Conservation (phyloP, 2,888 invertebrate species). For the Drosophila nr. perissopoda region DNA sequence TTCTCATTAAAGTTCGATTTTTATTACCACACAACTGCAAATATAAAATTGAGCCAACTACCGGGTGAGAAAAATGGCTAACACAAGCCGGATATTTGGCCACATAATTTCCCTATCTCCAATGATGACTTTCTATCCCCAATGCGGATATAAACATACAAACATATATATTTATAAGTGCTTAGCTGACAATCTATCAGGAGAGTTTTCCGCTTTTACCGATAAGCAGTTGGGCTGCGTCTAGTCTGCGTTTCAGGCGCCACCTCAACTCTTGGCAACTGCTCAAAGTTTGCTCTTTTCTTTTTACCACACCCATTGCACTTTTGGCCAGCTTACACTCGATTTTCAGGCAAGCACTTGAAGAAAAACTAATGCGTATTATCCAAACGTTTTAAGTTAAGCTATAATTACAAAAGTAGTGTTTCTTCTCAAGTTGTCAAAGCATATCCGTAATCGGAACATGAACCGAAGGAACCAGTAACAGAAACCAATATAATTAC, state of each 20-base stretch:
- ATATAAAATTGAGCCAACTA: slow-evolving; percentile 7
- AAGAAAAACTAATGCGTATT: not conserved
- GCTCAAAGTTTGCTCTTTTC: slow-evolving; percentile 67
- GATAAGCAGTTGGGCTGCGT: slow-evolving; percentile 42
- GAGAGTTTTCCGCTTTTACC: slow-evolving; percentile 47
- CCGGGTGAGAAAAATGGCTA: slow-evolving; percentile 2
- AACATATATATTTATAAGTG: slow-evolving; percentile 39
- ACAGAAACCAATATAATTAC: not conserved
- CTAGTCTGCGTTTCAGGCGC: slow-evolving; percentile 60
- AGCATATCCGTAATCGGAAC: not conserved
- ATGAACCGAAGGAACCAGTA: not conserved
- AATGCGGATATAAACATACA: slow-evolving; percentile 30
- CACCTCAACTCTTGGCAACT: slow-evolving; percentile 67
- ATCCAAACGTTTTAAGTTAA: not conserved
- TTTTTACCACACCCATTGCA: slow-evolving; percentile 22
- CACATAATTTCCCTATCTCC: slow-evolving; percentile 60
- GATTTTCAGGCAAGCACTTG: slow-evolving; percentile 31
- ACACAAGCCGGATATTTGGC: slow-evolving; percentile 46
- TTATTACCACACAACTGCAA: slow-evolving; percentile 1
- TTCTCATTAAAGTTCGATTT: not conserved
- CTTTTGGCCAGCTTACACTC: slow-evolving; percentile 38
- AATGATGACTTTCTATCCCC: slow-evolving; percentile 42
- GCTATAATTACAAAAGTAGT: not conserved
- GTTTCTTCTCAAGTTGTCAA: not conserved
- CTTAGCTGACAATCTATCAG: slow-evolving; percentile 63